Base-by-base conservation (phyloP, 2,888 invertebrate genomes). In the Lymantria dispar region DNA sequence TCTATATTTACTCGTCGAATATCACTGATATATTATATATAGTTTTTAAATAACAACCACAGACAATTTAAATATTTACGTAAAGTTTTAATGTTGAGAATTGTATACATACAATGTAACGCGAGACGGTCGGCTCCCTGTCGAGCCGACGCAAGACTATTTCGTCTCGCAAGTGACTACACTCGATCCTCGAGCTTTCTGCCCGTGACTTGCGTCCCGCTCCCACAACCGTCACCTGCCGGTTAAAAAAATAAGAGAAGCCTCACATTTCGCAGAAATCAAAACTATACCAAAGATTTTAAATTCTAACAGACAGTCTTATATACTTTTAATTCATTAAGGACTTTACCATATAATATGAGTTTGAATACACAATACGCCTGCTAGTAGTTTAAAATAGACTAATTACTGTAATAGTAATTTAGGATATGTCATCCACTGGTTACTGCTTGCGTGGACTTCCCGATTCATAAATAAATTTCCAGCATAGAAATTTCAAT, bases 231-330 rank as follows among this genome's bases (percentile, higher is more conserved):
- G 72, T 85, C 87, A 87, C 85, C 85, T 85, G 87, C 82, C 72
- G 70, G 67, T 64, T 74, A 72, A 85, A 89, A 87, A 87, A 86
- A 82, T 74, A 76, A 72, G 64, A 76, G 82, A 82, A 83, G 76
- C 78, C 81, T 80, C 77, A 78, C 77, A 81, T 85, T 90, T 90
- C 88, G 87, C 58, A 86, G 88, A 90, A 89, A 87, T 78, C 71
- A 76, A 74, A 84, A 73, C 80, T 75, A 77, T 80, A 79, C 75
- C 75, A 80, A 83, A 87, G 72, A 81, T 75, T 78, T 76, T 70
- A 77, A 69, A 69, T 62, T 64, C 63, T 68, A 47, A 48, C 59
- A 70, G 68, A 73, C 83, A 84, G 82, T 82, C 83, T 22, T 1
- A 33, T 7, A 7, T 33, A 7, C 9, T 33, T 33, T 22, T 33